phyloP scores from a whole-genome alignment of 1,140 invertebrate genomes.

The Panonychus citri region DNA sequence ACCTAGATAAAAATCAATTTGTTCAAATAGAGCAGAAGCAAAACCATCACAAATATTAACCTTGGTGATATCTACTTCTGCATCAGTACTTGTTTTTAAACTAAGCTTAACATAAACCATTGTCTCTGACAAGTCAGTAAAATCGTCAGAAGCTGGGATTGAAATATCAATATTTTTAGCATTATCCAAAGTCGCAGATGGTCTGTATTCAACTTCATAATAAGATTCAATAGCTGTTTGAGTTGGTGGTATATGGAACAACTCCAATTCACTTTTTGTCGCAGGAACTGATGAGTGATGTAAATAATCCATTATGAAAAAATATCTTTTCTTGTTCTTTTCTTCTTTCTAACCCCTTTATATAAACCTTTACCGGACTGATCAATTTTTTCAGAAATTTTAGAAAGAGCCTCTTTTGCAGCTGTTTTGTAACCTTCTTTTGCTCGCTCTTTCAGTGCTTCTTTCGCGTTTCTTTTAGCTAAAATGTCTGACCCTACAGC shows the following conservation, averaged over 20 bases:
- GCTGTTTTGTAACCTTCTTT: not conserved
- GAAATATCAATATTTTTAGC: not conserved
- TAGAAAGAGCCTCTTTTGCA: not conserved
- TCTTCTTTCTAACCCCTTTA: not conserved
- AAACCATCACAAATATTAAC: not conserved
- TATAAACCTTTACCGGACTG: not conserved
- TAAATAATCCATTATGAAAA: not conserved
- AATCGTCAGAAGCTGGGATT: not conserved
- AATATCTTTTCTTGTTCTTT: not conserved
- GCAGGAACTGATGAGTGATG: not conserved
- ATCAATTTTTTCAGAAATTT: not conserved
- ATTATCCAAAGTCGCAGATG: not conserved
- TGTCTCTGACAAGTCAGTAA: not conserved
- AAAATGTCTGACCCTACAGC: not conserved
- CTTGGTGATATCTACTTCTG: not conserved
- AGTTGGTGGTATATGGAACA: not conserved
- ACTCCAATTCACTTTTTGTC: not conserved
- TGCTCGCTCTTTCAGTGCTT: not conserved
- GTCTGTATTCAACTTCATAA: not conserved
- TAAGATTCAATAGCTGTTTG: not conserved
- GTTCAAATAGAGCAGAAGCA: not conserved
- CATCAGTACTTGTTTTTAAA: not conserved
- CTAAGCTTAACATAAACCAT: not conserved
- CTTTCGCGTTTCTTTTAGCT: not conserved
- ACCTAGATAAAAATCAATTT: not conserved